A percentile compares a stretch with the other conserved stretches of the same genome.
Evolutionary conservation across 2,797 vertebrate genomes (phyloP).

Genomic region (Melanotaenia pygmaea): DNA sequence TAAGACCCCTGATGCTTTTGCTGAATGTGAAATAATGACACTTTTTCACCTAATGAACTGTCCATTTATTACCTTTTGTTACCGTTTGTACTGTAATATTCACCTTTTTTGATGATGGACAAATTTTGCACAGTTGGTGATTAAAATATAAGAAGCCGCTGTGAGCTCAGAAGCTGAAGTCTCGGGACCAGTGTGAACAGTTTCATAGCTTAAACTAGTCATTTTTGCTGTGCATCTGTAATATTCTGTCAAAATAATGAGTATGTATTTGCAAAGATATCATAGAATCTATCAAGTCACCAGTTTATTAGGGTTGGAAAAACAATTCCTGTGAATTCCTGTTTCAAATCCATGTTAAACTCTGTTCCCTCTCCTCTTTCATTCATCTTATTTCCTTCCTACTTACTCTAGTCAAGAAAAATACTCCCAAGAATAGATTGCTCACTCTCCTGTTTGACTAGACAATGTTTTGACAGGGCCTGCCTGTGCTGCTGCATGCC

Average conservation of each 20-base stretch:
- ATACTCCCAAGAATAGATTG: constrained; percentile 4
- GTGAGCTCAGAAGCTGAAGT: too few species aligned
- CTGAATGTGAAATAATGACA: constrained; percentile 6
- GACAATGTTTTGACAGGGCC: constrained; percentile 26
- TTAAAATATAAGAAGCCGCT: too few species aligned
- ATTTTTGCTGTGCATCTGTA: neutral
- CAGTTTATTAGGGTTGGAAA: neutral
- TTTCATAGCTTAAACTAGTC: too few species aligned
- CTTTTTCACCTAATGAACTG: neutral
- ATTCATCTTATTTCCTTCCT: constrained; percentile 13
- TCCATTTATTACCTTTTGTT: too few species aligned
- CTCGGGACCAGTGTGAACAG: too few species aligned
- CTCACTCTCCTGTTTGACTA: constrained; percentile 16
- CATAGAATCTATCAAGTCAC: neutral
- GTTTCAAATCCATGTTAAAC: constrained; percentile 10
- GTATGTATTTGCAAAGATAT: neutral
- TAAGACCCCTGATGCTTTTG: neutral
- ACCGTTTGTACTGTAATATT: too few species aligned
- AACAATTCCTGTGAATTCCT: neutral
- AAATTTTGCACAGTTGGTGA: too few species aligned
- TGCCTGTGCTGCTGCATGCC: constrained; percentile 16
- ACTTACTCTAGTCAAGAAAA: constrained; percentile 13
- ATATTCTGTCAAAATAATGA: neutral
- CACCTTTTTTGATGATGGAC: too few species aligned
- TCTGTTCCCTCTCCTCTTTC: neutral